Evolutionary conservation across 2,797 vertebrate genomes (phyloP), one percentile per base, ranked within the genome.

Genomic region (Catostomus latipinnis): DNA sequence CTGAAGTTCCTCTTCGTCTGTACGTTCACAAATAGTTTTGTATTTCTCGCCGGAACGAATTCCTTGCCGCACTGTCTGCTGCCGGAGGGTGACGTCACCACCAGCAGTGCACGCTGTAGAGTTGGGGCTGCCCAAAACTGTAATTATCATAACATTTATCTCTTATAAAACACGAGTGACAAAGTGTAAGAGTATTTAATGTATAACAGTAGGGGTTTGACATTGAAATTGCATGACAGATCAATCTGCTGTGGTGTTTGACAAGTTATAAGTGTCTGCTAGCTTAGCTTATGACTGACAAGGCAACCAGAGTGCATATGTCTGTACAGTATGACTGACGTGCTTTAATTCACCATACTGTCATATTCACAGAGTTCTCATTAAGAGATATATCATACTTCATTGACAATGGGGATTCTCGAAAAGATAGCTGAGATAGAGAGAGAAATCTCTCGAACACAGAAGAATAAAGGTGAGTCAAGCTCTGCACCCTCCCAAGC

Each of bases 401-500:
- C 49, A 61, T 54, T 49, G 14, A 87, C 60, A 0, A 98, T 98
- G 97, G 97, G 97, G 46, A 98, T 98, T 88, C 84, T 96, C 68
- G 97, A 98, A 81, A 98, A 98, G 90, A 98, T 98, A 87, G 90
- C 96, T 10, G 96, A 98, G 92, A 97, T 99, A 84, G 97, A 98
- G 94, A 95, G 92, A 91, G 97, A 98, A 93, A 99, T 99, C 84
- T 94, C 96, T 82, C 96, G 97, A 83, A 99, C 97, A 8, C 97
- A 98, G 93, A 99, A 99, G 92, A 99, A 98, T 87, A 98, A 99
- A 95, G 97, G 97, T 97, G 88, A 92, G 87, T 5, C 1, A 8
- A 45, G 34, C 34, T 34, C 34, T 34, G 34, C 34, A 34, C 34
- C 34, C 34, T 34, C 34, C 34, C 34, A 34, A 34, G 34, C 34